Evolutionary conservation across 2,888 invertebrate species (phyloP).

Genomic region (Epinotia brunnichana): DNA sequence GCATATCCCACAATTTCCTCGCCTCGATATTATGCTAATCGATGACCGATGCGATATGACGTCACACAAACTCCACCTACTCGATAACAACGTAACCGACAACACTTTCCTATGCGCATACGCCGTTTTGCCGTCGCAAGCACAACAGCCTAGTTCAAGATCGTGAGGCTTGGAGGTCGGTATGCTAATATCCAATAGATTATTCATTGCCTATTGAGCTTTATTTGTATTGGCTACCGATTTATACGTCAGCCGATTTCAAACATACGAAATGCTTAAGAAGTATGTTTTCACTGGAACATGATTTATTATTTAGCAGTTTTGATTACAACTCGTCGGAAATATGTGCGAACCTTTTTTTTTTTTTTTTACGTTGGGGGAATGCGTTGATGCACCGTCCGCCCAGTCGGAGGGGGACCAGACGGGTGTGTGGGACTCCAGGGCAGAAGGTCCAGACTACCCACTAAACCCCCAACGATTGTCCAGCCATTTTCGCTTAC

Average conservation of each 20-base stretch:
- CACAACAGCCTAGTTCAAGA: constrained; percentile 75
- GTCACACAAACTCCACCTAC: constrained; percentile 50
- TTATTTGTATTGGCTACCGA: constrained; percentile 20
- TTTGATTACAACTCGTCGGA: too few species aligned
- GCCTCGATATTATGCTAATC: constrained; percentile 26
- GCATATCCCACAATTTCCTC: neutral
- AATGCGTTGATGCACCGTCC: too few species aligned
- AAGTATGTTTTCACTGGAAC: neutral
- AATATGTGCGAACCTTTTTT: too few species aligned
- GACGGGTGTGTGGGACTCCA: too few species aligned
- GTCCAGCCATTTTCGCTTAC: too few species aligned
- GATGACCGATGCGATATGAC: constrained; percentile 53
- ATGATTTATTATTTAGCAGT: too few species aligned
- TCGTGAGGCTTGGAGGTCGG: constrained; percentile 50
- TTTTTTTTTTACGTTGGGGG: too few species aligned
- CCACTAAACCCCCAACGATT: too few species aligned
- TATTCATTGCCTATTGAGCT: constrained; percentile 16
- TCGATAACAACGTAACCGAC: neutral
- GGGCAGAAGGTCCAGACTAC: too few species aligned
- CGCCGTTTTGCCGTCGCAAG: constrained; percentile 41
- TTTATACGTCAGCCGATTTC: neutral
- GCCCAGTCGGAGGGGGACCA: too few species aligned
- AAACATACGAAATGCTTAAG: neutral
- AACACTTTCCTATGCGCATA: neutral
- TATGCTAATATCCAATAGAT: constrained; percentile 2